phyloP scores from a whole-genome alignment of 2,888 invertebrate genomes.

The Orgyia antiqua region DNA sequence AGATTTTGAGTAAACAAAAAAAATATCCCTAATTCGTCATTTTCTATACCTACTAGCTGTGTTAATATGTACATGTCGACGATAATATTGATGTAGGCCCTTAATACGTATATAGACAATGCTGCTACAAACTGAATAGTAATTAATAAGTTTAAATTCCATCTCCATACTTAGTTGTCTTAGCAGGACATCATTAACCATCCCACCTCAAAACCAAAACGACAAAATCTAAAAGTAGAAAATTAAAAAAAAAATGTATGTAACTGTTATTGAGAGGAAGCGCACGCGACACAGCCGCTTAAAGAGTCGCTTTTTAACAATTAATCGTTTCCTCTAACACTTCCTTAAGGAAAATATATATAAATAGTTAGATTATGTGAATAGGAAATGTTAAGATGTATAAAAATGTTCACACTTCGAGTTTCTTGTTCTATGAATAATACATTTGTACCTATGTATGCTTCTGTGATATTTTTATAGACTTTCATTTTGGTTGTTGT shows the following conservation, averaged over 20 bases:
- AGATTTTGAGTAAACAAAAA: too few species aligned
- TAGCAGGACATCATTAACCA: conserved; percentile 58
- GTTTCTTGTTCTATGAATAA: conserved; percentile 2
- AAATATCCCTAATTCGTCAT: too few species aligned
- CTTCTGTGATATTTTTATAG: background rate
- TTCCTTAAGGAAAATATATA: conserved; percentile 28
- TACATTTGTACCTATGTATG: background rate
- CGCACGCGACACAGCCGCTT: conserved; percentile 45
- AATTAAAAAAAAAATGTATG: conserved; percentile 30
- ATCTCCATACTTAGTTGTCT: conserved; percentile 29
- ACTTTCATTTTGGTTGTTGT: background rate
- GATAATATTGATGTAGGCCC: too few species aligned
- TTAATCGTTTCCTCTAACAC: conserved; percentile 56
- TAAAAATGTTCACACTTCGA: conserved; percentile 24
- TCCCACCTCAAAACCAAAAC: conserved; percentile 40
- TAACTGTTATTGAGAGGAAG: conserved; percentile 34
- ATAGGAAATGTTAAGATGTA: conserved; percentile 34
- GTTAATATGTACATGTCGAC: too few species aligned
- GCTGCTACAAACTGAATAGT: too few species aligned
- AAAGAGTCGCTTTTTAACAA: conserved; percentile 50
- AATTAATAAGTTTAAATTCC: background rate
- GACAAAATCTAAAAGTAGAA: conserved; percentile 38
- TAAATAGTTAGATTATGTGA: conserved; percentile 31
- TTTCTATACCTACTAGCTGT: too few species aligned
- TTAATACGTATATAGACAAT: too few species aligned